A percentile compares a stretch with the other conserved stretches of the same genome.
Evolutionary conservation across 1,140 invertebrate genomes (phyloP).

Genomic region (Panagrolaimus sp.): DNA sequence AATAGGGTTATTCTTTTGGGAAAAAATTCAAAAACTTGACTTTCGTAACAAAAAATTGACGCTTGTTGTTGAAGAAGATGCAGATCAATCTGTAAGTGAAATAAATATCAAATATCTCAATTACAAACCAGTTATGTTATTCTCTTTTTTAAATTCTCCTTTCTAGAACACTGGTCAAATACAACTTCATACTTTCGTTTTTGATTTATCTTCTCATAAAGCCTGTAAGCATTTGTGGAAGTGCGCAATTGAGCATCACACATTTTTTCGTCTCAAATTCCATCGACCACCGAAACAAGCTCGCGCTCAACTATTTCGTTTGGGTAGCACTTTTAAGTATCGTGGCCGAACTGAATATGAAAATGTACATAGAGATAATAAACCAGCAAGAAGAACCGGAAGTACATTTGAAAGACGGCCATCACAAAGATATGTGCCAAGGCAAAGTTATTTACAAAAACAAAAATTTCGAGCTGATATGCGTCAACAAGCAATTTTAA

Average conservation of each 20-base stretch:
- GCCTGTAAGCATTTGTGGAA: conserved; percentile 97
- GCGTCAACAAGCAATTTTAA: conserved; percentile 10
- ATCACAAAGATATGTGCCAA: conserved; percentile 84
- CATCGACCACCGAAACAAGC: conserved; percentile 32
- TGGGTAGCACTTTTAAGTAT: conserved; percentile 55
- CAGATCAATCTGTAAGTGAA: conserved; percentile 42
- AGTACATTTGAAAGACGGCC: conserved; percentile 77
- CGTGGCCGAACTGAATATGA: conserved; percentile 56
- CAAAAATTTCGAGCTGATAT: conserved; percentile 52
- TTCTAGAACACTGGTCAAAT: conserved; percentile 43
- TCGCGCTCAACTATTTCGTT: conserved; percentile 45
- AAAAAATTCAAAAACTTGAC: conserved; percentile 54
- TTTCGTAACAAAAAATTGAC: conserved; percentile 54
- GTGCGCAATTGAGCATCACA: conserved; percentile 94
- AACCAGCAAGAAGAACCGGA: conserved; percentile 27
- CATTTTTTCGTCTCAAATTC: conserved; percentile 78
- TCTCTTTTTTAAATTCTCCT: not conserved
- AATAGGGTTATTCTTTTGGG: conserved; percentile 97
- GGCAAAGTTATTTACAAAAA: conserved; percentile 69
- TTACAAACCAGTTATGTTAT: not conserved
- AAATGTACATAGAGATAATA: conserved; percentile 45
- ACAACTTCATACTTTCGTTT: conserved; percentile 58
- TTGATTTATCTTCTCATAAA: conserved; percentile 83
- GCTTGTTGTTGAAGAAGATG: conserved; percentile 56
- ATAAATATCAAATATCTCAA: not conserved